Base-by-base conservation (phyloP, 1,140 invertebrate species). In the Penaeus chinensis region DNA sequence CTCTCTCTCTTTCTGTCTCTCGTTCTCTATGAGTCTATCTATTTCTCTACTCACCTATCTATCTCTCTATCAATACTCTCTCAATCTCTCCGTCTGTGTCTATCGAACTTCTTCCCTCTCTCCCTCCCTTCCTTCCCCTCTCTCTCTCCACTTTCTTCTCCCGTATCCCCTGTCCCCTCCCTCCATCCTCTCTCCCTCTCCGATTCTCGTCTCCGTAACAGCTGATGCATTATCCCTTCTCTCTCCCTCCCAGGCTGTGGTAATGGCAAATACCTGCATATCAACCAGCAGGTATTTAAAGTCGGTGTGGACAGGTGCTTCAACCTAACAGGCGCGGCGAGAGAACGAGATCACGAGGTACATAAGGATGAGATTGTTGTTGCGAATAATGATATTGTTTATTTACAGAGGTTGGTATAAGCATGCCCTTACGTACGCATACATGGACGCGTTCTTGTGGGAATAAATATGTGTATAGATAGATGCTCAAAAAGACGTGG, bases 221-320 rank as follows among this genome's bases (percentile, higher is more conserved):
- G 0, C 54, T 54, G 54, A 54, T 16, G 54, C 54, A 54, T 54
- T 54, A 16, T 11, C 54, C 54, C 10, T 7, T n/a, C n/a, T 42
- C 16, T 54, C 19, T 69, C 54, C 27, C 89, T 91, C 92, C 42
- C 92, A 97, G 96, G 97, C 87, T 99, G 97, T 93, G 97, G 97
- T 88, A 98, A 96, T 93, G 98, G 97, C 37, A 97, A 98, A 91
- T 98, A 98, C 92, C 93, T 98, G 90, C 95, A 95, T 91, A 94
- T 98, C 90, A 98, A 98, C 92, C 95, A 95, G 69, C 95, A 94
- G 84, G 94, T 98, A 89, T 97, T 95, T 93, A 96, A 96, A 91
- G 94, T 98, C 84, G 98, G 98, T 47, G 95, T 95, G 61, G 98
- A 99, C 92, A 94, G 96, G 84, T 98, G 97, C 92, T 94, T 94